Evolutionary conservation across 2,888 invertebrate species (phyloP).

Genomic region (Patella caerulea): DNA sequence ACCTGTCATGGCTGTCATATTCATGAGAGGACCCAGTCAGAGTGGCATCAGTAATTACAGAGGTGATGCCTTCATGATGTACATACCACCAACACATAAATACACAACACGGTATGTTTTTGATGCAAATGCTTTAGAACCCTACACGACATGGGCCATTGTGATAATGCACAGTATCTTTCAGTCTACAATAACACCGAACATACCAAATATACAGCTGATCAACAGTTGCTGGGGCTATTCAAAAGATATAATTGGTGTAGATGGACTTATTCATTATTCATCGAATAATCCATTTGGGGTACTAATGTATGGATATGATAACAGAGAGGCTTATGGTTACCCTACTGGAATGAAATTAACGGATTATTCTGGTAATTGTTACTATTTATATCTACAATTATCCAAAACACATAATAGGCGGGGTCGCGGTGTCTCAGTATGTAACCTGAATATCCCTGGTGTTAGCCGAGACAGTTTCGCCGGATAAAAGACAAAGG

Average conservation of each 20-base stretch:
- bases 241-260: not conserved
- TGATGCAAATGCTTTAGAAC: not conserved
- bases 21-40: not conserved
- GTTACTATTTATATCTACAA: not conserved
- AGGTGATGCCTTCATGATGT: not conserved
- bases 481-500: too few species aligned
- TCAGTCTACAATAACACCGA: not conserved
- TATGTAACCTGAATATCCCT: too few species aligned
- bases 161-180: not conserved
- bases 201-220: not conserved
- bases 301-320: not conserved
- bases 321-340: not conserved
- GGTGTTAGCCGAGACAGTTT: too few species aligned
- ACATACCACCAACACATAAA: not conserved
- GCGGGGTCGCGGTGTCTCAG: too few species aligned
- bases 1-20: not conserved
- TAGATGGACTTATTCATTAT: not conserved
- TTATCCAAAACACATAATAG: too few species aligned
- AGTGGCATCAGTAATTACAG: not conserved
- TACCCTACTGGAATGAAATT: not conserved
- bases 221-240: not conserved
- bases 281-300: not conserved
- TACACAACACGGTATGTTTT: not conserved
- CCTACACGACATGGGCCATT: not conserved
- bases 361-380: not conserved